Percentiles rank a stretch among this genome's conserved stretches.
These are phyloP conservation scores for Brachionus angularis DNA, from an alignment of 1,140 invertebrate genomes.

Conservation along the genomic window DNA sequence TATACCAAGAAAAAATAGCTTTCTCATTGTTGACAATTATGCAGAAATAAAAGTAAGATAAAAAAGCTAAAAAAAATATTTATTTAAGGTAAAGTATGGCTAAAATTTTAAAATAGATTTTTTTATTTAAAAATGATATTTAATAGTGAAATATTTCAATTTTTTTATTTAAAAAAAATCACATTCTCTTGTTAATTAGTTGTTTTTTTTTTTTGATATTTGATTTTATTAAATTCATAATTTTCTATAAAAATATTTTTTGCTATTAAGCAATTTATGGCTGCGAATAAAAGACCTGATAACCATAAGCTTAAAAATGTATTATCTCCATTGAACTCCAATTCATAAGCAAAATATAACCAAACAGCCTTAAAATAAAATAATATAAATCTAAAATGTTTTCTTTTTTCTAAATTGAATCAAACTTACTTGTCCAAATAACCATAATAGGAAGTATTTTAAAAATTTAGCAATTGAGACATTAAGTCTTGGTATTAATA, in stretches of 20 bases:
- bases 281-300: conserved; percentile 15
- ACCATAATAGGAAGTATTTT: not conserved
- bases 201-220: not conserved
- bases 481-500: not conserved
- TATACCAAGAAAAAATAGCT: too few relatives aligned
- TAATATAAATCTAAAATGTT: not conserved
- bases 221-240: too few relatives aligned
- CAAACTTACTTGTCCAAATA: conserved; percentile 28
- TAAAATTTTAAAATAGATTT: too few relatives aligned
- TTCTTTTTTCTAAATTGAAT: too few relatives aligned
- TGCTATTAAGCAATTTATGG: not conserved
- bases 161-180: too few relatives aligned
- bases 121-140: too few relatives aligned
- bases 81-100: too few relatives aligned
- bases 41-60: too few relatives aligned
- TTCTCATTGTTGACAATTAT: too few relatives aligned
- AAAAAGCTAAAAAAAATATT: too few relatives aligned
- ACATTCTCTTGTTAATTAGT: too few relatives aligned
- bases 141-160: too few relatives aligned
- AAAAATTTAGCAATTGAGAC: not conserved
- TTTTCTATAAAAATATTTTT: not conserved
- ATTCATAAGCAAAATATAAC: conserved; percentile 26
- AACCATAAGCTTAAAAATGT: conserved; percentile 21
- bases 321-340: conserved; percentile 17
- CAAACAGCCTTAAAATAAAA: conserved; percentile 11